A percentile compares a stretch with the other conserved stretches of the same genome.
Evolutionary conservation across 2,888 invertebrate genomes (phyloP).

Genomic region (Volucella inanis): DNA sequence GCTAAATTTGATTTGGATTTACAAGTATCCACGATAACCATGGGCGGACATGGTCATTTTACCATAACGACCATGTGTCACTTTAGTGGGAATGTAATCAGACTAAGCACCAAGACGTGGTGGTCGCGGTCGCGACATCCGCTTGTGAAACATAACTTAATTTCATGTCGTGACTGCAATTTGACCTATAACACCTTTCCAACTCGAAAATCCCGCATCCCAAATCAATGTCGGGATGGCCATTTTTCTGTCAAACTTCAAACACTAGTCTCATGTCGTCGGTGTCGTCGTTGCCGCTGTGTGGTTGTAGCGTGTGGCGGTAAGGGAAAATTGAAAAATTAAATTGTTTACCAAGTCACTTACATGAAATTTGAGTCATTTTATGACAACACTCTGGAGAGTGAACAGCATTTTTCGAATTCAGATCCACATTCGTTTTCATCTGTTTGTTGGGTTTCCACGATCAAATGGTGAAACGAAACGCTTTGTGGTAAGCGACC

Average conservation of each 20-base stretch:
- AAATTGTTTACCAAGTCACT: slow-evolving; percentile 34
- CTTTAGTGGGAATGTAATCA: slow-evolving; percentile 30
- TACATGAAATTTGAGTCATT: slow-evolving; percentile 47
- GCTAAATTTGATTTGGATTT: slow-evolving; percentile 36
- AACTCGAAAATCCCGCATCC: too few species aligned
- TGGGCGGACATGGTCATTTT: slow-evolving; percentile 49
- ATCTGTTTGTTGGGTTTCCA: slow-evolving; percentile 37
- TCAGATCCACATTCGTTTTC: slow-evolving; percentile 31
- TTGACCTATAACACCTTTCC: background rate
- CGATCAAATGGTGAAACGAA: slow-evolving; percentile 64
- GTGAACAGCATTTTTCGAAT: slow-evolving; percentile 40
- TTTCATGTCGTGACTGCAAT: slow-evolving; percentile 1
- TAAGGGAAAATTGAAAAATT: slow-evolving; percentile 24
- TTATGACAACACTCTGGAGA: slow-evolving; percentile 45
- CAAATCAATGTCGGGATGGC: too few species aligned
- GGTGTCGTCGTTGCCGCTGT: background rate
- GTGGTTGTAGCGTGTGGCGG: background rate
- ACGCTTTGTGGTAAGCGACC: slow-evolving; percentile 63
- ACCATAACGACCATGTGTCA: slow-evolving; percentile 70
- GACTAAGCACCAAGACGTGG: background rate
- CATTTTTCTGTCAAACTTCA: background rate
- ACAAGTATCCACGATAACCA: background rate
- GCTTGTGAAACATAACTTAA: too few species aligned
- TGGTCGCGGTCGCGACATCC: background rate
- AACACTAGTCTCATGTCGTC: slow-evolving; percentile 1